Evolutionary conservation across 2,113 vertebrate genomes (phyloP).

Genomic region (Laterallus jamaicensis): DNA sequence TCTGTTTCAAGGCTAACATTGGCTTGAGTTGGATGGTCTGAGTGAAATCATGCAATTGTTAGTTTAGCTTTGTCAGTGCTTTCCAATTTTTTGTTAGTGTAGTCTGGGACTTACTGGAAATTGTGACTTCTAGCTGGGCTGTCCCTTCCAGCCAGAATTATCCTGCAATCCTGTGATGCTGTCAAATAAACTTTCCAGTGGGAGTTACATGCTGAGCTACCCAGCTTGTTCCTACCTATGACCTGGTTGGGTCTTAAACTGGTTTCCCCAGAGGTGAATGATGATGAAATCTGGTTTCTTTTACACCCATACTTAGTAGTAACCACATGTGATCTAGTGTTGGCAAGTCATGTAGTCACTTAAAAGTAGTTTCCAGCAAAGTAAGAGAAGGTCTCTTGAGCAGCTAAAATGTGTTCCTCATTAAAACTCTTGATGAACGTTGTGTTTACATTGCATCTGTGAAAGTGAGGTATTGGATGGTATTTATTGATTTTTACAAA

Average conservation of each 20-base stretch:
- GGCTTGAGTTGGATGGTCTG: not conserved
- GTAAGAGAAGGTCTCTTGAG: not conserved
- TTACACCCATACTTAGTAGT: not conserved
- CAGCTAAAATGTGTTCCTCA: not conserved
- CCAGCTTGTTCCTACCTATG: not conserved
- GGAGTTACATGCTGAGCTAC: not conserved
- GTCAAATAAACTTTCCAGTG: not conserved
- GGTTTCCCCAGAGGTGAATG: not conserved
- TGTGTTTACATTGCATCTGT: not conserved
- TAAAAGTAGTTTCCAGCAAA: not conserved
- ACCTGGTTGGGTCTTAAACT: not conserved
- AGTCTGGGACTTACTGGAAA: slow-evolving; percentile 12
- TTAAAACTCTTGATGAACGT: not conserved
- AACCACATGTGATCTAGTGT: not conserved
- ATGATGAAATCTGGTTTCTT: not conserved
- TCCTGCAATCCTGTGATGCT: not conserved
- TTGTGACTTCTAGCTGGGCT: not conserved
- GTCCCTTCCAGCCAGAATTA: not conserved
- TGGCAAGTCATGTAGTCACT: not conserved
- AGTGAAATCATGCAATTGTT: not conserved
- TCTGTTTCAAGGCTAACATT: not conserved
- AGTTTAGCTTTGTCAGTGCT: not conserved
- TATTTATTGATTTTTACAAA: not conserved
- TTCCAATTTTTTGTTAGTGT: not conserved
- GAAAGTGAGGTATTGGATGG: not conserved